These are phyloP conservation scores for Drosophila quinaria DNA, from an alignment of 2,888 invertebrate species.

Conservation along the genomic window DNA sequence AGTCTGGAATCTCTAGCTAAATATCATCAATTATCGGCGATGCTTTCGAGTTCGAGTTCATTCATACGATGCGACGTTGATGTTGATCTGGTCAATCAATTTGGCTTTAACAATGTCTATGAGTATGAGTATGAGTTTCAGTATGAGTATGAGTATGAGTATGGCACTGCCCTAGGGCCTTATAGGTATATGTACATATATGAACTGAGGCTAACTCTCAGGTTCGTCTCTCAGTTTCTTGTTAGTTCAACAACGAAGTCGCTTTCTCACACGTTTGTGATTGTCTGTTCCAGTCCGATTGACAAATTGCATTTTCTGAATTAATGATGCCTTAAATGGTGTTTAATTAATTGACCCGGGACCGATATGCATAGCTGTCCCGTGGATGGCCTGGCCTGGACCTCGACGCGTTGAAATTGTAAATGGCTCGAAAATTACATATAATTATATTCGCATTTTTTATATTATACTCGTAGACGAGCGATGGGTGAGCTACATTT, in stretches of 20 bases:
- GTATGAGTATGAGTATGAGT: constrained; percentile 20
- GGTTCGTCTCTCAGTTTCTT: constrained; percentile 15
- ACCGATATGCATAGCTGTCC: constrained; percentile 2
- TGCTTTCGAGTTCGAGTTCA: constrained; percentile 63
- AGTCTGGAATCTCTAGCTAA: constrained; percentile 40
- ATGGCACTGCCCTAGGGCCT: constrained; percentile 38
- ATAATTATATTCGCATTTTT: constrained; percentile 74
- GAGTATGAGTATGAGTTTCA: constrained; percentile 14
- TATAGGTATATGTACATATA: constrained; percentile 10
- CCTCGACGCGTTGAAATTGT: constrained; percentile 58
- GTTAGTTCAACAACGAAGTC: constrained; percentile 61
- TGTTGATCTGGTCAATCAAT: constrained; percentile 75
- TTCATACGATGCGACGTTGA: constrained; percentile 55
- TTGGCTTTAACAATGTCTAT: constrained; percentile 59
- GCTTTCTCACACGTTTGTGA: constrained; percentile 73
- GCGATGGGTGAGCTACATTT: constrained; percentile 15
- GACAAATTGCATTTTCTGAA: constrained; percentile 76
- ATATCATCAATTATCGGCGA: constrained; percentile 73
- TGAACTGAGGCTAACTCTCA: constrained; percentile 16
- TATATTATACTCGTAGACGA: constrained; percentile 15
- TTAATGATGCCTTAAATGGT: constrained; percentile 79
- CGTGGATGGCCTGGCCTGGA: constrained; percentile 14
- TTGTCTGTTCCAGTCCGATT: constrained; percentile 49
- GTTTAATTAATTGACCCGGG: constrained; percentile 76
- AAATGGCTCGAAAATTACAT: constrained; percentile 60